Percentiles rank a stretch among this genome's conserved stretches.
phyloP scores from a whole-genome alignment of 1,140 invertebrate species.

The Caenorhabditis briggsae region DNA sequence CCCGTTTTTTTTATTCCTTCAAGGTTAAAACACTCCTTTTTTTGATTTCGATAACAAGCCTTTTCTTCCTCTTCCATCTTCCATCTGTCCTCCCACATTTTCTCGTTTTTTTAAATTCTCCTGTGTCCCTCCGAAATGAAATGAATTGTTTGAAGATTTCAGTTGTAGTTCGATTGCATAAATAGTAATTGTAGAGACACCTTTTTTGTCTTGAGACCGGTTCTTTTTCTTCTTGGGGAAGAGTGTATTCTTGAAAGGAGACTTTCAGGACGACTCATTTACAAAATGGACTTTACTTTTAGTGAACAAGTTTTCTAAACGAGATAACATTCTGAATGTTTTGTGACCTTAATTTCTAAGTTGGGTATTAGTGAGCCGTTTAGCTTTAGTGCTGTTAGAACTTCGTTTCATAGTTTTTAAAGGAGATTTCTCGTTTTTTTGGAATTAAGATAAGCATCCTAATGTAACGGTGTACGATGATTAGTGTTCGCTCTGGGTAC shows the following conservation, averaged over 20 bases:
- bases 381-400: too few species aligned
- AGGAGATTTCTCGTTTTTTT: too few species aligned
- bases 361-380: too few species aligned
- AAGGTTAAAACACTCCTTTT: constrained; percentile 52
- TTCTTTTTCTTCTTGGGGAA: not conserved
- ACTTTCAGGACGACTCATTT: not conserved
- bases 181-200: not conserved
- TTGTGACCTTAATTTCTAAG: not conserved
- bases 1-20: constrained; percentile 40
- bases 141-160: constrained; percentile 38
- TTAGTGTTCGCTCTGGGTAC: too few species aligned
- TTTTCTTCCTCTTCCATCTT: constrained; percentile 26
- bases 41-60: constrained; percentile 13
- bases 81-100: not conserved
- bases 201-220: constrained; percentile 43
- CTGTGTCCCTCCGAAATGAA: not conserved
- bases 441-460: too few species aligned
- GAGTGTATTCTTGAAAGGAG: not conserved
- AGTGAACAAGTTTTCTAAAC: not conserved
- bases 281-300: constrained; percentile 23
- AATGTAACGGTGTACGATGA: too few species aligned
- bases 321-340: not conserved
- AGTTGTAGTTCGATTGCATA: not conserved
- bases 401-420: too few species aligned
- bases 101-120: not conserved